Evolutionary conservation across 2,888 invertebrate species (phyloP).

Genomic region (Amiota communis): DNA sequence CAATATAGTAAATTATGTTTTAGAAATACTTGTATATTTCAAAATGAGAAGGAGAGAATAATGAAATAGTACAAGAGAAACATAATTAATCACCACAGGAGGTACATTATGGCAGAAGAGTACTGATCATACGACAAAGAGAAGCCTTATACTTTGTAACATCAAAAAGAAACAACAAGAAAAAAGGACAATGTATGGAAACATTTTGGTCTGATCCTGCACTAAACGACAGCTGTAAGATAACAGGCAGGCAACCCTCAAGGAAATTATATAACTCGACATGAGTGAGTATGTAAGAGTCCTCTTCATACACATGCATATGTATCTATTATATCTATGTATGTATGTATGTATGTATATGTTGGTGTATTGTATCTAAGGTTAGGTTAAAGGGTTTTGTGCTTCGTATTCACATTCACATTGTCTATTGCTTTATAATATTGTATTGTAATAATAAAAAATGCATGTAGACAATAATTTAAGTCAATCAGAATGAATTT

Average conservation of each 20-base stretch:
- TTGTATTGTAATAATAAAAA: no score
- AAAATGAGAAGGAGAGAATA: no score
- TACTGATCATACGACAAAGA: no score
- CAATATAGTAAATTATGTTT: no score
- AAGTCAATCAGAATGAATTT: slow-evolving; percentile 28
- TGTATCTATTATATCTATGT: not conserved
- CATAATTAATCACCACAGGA: slow-evolving; percentile 64
- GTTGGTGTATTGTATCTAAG: not conserved
- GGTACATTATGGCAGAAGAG: slow-evolving; percentile 15
- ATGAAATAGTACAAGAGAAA: slow-evolving; percentile 5
- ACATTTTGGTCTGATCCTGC: slow-evolving; percentile 1
- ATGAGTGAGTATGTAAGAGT: not conserved
- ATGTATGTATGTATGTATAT: not conserved
- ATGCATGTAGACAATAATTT: slow-evolving; percentile 19
- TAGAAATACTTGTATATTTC: no score
- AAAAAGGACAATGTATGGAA: not conserved
- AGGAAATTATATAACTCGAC: not conserved
- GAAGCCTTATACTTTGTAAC: no score
- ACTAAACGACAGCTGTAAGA: slow-evolving; percentile 53
- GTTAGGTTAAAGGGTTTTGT: slow-evolving; percentile 1
- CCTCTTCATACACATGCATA: not conserved
- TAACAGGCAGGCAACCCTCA: slow-evolving; percentile 26
- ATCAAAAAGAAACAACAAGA: no score
- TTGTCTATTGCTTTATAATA: no score
- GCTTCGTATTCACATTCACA: not conserved